Evolutionary conservation across 2,113 vertebrate genomes (phyloP).

Genomic region (Myotis yumanensis): DNA sequence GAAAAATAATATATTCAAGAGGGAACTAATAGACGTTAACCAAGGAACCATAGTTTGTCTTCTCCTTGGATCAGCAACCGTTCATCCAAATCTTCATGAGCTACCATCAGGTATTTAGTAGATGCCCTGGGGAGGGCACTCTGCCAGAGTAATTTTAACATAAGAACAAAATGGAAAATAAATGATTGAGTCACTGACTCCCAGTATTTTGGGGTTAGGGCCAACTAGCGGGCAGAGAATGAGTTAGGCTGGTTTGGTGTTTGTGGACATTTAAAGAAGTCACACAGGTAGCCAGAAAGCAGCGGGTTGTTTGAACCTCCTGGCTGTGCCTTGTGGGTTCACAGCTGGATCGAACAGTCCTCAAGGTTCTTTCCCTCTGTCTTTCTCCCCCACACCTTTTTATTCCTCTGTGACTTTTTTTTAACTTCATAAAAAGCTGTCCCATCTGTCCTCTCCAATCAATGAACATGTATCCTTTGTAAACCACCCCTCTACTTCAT

Average conservation of each 20-base stretch:
- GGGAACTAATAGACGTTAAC: neutral
- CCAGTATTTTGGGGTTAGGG: neutral
- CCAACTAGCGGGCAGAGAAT: neutral
- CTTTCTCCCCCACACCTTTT: neutral
- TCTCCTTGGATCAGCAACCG: neutral
- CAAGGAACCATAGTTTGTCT: neutral
- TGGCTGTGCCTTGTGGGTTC: neutral
- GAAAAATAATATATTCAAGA: neutral
- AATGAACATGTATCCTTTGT: neutral
- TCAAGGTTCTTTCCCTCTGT: neutral
- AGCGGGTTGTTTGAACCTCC: neutral
- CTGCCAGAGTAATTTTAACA: neutral
- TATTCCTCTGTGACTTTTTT: neutral
- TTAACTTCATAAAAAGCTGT: neutral
- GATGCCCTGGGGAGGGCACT: neutral
- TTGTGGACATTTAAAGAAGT: conserved; percentile 7
- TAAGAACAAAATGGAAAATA: conserved; percentile 28
- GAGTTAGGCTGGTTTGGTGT: neutral
- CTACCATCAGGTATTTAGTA: neutral
- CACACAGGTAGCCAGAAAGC: neutral
- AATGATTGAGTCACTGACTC: neutral
- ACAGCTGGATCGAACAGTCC: neutral
- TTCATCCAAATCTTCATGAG: neutral
- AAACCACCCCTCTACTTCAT: neutral
- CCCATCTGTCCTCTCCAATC: neutral